Conservation (phyloP, 2,888 invertebrate species). For the Xylota sylvarum region DNA sequence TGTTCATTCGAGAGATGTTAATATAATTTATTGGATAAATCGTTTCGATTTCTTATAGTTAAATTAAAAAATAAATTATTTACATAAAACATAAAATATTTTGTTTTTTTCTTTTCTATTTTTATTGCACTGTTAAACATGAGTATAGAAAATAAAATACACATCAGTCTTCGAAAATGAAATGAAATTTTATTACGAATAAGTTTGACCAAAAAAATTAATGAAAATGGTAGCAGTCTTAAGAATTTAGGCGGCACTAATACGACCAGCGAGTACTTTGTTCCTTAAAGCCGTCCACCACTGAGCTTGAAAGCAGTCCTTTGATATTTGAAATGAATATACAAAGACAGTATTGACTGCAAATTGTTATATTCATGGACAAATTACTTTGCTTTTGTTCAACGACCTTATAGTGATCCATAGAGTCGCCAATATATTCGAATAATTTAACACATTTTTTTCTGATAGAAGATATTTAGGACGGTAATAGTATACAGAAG, state of each 20-base stretch:
- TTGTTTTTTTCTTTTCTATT: neutral
- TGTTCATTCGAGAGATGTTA: slow-evolving; percentile 60
- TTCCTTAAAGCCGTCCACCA: too few relatives aligned
- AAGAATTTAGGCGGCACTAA: neutral
- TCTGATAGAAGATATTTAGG: slow-evolving; percentile 30
- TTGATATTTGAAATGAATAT: too few relatives aligned
- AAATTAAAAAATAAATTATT: slow-evolving; percentile 21
- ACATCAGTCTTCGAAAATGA: slow-evolving; percentile 52
- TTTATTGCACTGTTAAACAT: slow-evolving; percentile 48
- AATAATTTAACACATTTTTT: slow-evolving; percentile 4
- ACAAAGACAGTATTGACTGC: too few relatives aligned
- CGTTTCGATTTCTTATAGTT: slow-evolving; percentile 12
- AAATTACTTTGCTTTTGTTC: too few relatives aligned
- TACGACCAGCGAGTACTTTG: slow-evolving; percentile 12
- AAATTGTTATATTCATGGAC: too few relatives aligned
- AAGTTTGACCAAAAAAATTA: neutral
- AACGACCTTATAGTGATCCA: too few relatives aligned
- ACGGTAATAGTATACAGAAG: slow-evolving; percentile 53
- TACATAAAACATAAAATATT: slow-evolving; percentile 31
- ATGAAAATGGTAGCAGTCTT: slow-evolving; percentile 13
- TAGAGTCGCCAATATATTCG: neutral
- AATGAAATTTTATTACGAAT: neutral
- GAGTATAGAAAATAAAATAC: slow-evolving; percentile 16
- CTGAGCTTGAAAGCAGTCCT: too few relatives aligned
- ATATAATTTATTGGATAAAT: slow-evolving; percentile 31